Percentiles rank a stretch among this genome's conserved stretches.
Evolutionary conservation across 2,797 vertebrate species (phyloP).

Genomic region (Poeciliopsis gracilis): DNA sequence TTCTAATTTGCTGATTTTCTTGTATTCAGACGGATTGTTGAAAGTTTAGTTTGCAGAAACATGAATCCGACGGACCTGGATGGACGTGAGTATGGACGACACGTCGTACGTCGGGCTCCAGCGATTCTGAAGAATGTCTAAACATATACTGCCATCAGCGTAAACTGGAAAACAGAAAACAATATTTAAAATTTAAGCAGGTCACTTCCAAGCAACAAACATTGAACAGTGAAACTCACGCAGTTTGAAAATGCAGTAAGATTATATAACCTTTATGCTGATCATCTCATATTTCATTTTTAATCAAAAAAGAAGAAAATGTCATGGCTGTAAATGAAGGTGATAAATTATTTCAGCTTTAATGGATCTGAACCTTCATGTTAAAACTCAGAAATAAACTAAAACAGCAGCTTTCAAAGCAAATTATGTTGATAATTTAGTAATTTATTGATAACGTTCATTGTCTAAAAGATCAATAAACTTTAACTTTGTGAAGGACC

Average conservation of each 20-base stretch:
- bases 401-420: too few relatives aligned
- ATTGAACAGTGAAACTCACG: too few relatives aligned
- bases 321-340: background rate
- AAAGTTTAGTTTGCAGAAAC: background rate
- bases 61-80: constrained; percentile 85
- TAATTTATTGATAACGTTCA: too few relatives aligned
- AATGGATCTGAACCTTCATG: background rate
- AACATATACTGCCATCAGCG: constrained; percentile 99
- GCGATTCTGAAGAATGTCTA: constrained; percentile 99
- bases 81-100: constrained; percentile 98
- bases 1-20: background rate
- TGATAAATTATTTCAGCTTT: background rate
- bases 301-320: background rate
- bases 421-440: too few relatives aligned
- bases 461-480: too few relatives aligned
- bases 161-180: constrained; percentile 84
- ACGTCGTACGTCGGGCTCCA: constrained; percentile 99
- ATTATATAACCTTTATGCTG: too few relatives aligned
- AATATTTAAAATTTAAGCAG: background rate
- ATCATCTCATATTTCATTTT: too few relatives aligned
- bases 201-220: background rate
- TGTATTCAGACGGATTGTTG: background rate
- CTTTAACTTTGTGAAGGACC: too few relatives aligned
- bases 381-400: too few relatives aligned
- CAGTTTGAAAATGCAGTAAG: too few relatives aligned